These are phyloP conservation scores for Sphaeramia orbicularis DNA, from an alignment of 2,797 vertebrate genomes.

Conservation along the genomic window DNA sequence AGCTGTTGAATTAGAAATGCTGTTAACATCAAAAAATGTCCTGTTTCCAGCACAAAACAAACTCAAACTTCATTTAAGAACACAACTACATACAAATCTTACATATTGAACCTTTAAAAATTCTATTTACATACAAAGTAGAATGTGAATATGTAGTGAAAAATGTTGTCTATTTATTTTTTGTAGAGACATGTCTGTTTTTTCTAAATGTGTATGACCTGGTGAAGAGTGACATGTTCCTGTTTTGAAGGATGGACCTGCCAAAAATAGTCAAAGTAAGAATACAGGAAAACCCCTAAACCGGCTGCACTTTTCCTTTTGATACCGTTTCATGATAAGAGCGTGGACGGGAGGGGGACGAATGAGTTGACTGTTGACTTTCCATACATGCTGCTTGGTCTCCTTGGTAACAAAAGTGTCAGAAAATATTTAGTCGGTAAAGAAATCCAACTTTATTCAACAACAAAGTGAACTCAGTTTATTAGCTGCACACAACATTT, in stretches of 20 bases:
- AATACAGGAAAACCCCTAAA: neutral
- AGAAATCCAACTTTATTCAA: slow-evolving; percentile 83
- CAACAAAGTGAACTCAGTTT: slow-evolving; percentile 75
- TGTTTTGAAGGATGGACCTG: slow-evolving; percentile 3
- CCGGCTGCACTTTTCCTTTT: neutral
- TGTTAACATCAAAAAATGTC: too few relatives aligned
- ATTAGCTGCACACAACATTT: slow-evolving; percentile 69
- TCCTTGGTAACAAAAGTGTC: neutral
- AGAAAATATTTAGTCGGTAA: slow-evolving; percentile 59
- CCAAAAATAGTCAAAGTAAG: neutral
- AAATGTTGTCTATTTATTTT: slow-evolving; percentile 61
- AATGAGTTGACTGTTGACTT: neutral
- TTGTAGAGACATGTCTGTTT: slow-evolving; percentile 12
- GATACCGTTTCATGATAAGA: neutral
- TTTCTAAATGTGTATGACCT: slow-evolving; percentile 4
- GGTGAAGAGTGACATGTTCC: slow-evolving; percentile 11
- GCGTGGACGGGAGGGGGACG: neutral
- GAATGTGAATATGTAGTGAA: neutral
- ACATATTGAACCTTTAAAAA: too few relatives aligned
- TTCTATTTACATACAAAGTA: neutral
- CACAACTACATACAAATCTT: too few relatives aligned
- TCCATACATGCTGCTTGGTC: neutral
- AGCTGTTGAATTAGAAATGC: too few relatives aligned
- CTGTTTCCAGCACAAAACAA: too few relatives aligned
- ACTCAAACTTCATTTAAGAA: too few relatives aligned